Base-by-base conservation (phyloP, 2,888 invertebrate genomes). In the Lymantria monacha region DNA sequence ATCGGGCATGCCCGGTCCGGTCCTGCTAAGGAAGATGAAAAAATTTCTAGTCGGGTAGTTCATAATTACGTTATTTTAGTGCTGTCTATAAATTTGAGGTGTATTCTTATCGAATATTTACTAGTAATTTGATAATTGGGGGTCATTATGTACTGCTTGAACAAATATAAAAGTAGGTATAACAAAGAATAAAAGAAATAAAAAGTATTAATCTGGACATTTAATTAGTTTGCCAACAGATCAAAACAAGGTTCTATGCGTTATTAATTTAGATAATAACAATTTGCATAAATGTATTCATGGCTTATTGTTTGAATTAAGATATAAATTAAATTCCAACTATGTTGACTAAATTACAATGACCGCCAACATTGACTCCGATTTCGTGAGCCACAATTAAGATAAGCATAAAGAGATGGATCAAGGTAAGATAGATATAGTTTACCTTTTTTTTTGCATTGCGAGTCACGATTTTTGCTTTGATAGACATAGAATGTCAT, bases 341-440 rank as follows among this genome's bases (percentile, higher is more conserved):
- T 70, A 51, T 61, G 75, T 78, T 76, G 69, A 70, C 70, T 69
- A 62, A 72, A 70, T 68, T 66, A 69, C 70, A 42, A 40, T 12
- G 30, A 43, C 12, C 12, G 63, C 57, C 55, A 50, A 59, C 57
- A 57, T 53, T 52, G 47, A 55, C 59, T 60, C 70, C 70, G 74
- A 79, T 76, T 79, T 80, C 80, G 79, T 83, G 81, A 74, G 72
- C 68, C 55, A 70, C 66, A 79, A 76, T 73, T 76, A 57, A 79
- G 83, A 83, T 83, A 81, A 78, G 76, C 80, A 66, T 79, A 76
- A 73, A 76, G 70, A 75, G 74, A 61, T 53, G 66, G 78, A 78
- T 79, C 77, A 80, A 80, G 79, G 78, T 69, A 70, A 78, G 76
- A 78, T 77, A 63, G 51, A 55, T 61, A 61, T 42, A 57, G 61